Conservation (phyloP, 2,113 vertebrate genomes). For the Hemichromis elongatus region DNA sequence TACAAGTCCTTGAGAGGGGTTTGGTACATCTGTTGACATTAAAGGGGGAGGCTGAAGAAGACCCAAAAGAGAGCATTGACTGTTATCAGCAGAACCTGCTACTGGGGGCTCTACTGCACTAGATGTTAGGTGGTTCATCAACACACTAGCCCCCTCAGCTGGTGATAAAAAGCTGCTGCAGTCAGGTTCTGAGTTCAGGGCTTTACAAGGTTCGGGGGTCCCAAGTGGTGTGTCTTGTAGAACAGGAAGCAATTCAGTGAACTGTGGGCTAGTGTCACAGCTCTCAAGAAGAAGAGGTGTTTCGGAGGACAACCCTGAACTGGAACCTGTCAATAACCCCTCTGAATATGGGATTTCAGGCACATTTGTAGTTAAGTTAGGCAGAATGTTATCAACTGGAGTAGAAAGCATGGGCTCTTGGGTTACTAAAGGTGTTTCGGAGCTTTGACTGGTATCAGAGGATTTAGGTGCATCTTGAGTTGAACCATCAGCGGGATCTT, state of each 20-base stretch:
- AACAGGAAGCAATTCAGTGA: conserved; percentile 57
- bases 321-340: conserved; percentile 29
- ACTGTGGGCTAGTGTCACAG: conserved; percentile 37
- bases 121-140: conserved; percentile 44
- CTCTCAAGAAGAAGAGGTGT: conserved; percentile 58
- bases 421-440: not conserved
- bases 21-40: conserved; percentile 25
- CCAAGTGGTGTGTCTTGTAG: conserved; percentile 29
- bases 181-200: conserved; percentile 50
- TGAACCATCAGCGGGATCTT: not conserved
- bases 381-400: conserved; percentile 4
- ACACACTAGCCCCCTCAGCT: conserved; percentile 40
- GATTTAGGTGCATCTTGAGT: not conserved
- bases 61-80: conserved; percentile 22
- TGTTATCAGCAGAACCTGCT: conserved; percentile 17
- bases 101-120: not conserved
- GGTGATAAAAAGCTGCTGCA: conserved; percentile 52
- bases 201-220: conserved; percentile 25
- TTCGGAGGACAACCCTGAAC: conserved; percentile 36
- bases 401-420: conserved; percentile 25
- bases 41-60: conserved; percentile 42
- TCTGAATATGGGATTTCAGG: conserved; percentile 34
- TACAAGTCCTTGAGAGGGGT: conserved; percentile 24
- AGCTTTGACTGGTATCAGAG: not conserved
- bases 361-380: conserved; percentile 42